phyloP scores from a whole-genome alignment of 2,797 vertebrate species.

The Linurgus olivaceus region DNA sequence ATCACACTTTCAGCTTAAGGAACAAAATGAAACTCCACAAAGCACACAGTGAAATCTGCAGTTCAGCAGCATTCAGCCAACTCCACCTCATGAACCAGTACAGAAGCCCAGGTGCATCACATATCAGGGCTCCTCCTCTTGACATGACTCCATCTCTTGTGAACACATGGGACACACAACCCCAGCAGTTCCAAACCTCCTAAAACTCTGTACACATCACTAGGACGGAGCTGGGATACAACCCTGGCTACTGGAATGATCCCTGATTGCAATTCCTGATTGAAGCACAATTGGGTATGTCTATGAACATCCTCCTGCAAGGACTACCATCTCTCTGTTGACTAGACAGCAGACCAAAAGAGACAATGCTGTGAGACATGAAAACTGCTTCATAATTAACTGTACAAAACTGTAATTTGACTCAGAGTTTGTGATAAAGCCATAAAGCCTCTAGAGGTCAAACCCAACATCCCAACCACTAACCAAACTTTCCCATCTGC shows the following conservation, averaged over 20 bases:
- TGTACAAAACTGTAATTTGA: background rate
- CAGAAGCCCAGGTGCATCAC: background rate
- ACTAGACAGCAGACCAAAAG: background rate
- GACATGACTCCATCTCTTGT: background rate
- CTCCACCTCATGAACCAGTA: background rate
- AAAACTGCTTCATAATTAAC: background rate
- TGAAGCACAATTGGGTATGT: background rate
- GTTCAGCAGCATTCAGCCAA: background rate
- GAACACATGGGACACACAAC: background rate
- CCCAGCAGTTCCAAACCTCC: background rate
- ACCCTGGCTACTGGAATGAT: background rate
- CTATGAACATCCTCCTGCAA: background rate
- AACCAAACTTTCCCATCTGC: background rate
- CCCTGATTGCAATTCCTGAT: background rate
- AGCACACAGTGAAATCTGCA: background rate
- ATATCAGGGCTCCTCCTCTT: background rate
- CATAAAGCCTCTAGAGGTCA: background rate
- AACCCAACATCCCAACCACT: background rate
- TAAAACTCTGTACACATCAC: fast-evolving
- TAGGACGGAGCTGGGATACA: background rate
- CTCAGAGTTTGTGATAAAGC: background rate
- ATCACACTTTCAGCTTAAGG: background rate
- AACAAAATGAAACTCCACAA: background rate
- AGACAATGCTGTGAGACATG: background rate
- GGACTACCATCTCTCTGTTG: background rate